phyloP scores from a whole-genome alignment of 2,797 vertebrate species.

The Knipowitschia caucasica region DNA sequence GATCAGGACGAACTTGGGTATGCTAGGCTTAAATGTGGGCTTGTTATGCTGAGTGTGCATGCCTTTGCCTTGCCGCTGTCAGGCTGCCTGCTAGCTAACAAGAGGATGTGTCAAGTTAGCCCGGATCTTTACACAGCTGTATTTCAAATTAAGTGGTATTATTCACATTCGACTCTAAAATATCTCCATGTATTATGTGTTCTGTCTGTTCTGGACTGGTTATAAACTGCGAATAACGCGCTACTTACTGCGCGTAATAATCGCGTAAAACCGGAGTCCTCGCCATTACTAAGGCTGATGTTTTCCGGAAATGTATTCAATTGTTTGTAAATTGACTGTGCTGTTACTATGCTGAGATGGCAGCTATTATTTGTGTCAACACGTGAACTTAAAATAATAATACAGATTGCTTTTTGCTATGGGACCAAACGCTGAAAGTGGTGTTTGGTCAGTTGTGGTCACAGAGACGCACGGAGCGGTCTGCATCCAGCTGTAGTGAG shows the following conservation, averaged over 20 bases:
- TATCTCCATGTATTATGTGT: too few relatives aligned
- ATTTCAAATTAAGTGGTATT: conserved; percentile 44
- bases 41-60: conserved; percentile 79
- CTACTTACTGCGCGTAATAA: not conserved
- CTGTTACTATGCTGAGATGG: conserved; percentile 41
- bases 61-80: conserved; percentile 57
- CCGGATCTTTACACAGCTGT: rapidly evolving
- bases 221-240: not conserved
- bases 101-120: conserved; percentile 18
- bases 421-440: not conserved
- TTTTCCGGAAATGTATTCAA: conserved; percentile 13
- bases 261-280: not conserved
- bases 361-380: conserved; percentile 50
- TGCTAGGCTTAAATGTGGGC: conserved; percentile 48
- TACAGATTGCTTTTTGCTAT: conserved; percentile 12
- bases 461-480: conserved; percentile 13
- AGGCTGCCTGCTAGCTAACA: conserved; percentile 51
- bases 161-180: not conserved
- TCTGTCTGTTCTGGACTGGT: not conserved
- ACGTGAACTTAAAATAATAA: conserved; percentile 18
- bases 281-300: conserved; percentile 18
- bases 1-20: conserved; percentile 55
- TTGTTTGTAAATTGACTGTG: not conserved
- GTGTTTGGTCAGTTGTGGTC: not conserved
- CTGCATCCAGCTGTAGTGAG: conserved; percentile 33